These are phyloP conservation scores for Oryzias celebensis DNA, from an alignment of 2,113 vertebrate genomes.

Conservation along the genomic window DNA sequence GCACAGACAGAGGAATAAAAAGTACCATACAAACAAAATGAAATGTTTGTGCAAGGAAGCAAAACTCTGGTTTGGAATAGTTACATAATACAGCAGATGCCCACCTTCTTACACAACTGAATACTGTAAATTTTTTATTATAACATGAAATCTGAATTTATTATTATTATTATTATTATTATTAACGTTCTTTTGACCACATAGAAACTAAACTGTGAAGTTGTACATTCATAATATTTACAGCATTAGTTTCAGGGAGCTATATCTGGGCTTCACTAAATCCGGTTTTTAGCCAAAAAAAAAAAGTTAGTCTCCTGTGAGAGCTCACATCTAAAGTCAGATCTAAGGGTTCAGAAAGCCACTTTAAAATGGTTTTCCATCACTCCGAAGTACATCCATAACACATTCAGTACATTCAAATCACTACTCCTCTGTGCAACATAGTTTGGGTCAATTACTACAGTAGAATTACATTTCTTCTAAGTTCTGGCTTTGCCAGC, in stretches of 20 bases:
- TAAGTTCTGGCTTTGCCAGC: conserved; percentile 22
- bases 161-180: conserved; percentile 20
- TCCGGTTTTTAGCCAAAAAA: conserved; percentile 34
- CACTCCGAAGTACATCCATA: conserved; percentile 17
- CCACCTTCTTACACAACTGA: conserved; percentile 48
- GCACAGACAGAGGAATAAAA: conserved; percentile 79
- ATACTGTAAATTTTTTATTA: conserved; percentile 48
- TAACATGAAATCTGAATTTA: conserved; percentile 21
- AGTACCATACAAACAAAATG: conserved; percentile 78
- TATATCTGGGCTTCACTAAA: conserved; percentile 8
- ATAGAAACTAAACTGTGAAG: conserved; percentile 43
- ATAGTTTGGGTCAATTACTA: conserved; percentile 21
- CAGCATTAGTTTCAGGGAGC: conserved; percentile 49
- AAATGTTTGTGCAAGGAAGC: conserved; percentile 78
- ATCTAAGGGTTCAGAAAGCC: conserved; percentile 13
- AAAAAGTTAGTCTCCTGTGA: conserved; percentile 34
- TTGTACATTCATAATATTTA: conserved; percentile 75
- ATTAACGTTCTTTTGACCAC: conserved; percentile 41
- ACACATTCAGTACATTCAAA: conserved; percentile 56
- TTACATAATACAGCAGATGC: conserved; percentile 67
- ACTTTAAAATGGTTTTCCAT: neutral
- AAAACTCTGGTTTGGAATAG: conserved; percentile 71
- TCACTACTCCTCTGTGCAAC: conserved; percentile 58
- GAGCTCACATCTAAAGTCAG: conserved; percentile 23
- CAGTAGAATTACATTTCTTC: neutral